These are phyloP conservation scores for Drosophila basisetae DNA, from an alignment of 2,888 invertebrate genomes.

Conservation along the genomic window DNA sequence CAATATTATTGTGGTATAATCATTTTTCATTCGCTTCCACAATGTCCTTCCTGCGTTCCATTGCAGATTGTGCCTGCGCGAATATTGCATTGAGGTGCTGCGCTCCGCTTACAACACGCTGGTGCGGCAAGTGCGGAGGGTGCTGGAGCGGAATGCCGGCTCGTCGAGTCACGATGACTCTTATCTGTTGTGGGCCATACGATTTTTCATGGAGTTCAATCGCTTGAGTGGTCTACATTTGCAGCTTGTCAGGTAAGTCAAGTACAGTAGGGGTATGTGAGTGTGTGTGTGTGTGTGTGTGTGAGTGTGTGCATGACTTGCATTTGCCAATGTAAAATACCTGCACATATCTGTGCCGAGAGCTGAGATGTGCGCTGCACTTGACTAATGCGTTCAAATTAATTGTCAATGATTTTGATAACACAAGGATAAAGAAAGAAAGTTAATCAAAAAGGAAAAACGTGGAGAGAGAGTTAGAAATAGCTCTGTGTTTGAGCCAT, in stretches of 20 bases:
- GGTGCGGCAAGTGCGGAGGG: constrained; percentile 94
- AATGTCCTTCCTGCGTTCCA: constrained; percentile 21
- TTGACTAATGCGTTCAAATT: constrained; percentile 67
- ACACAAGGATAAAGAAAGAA: not conserved
- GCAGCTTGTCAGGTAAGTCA: constrained; percentile 92
- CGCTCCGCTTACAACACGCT: constrained; percentile 96
- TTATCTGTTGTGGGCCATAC: constrained; percentile 96
- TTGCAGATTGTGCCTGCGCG: constrained; percentile 93
- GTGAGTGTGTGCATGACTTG: constrained; percentile 29
- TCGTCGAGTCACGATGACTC: constrained; percentile 95
- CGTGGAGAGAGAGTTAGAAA: not conserved
- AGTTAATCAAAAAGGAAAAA: not conserved
- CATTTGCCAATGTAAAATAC: constrained; percentile 61
- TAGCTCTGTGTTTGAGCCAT: not conserved
- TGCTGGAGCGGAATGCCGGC: constrained; percentile 88
- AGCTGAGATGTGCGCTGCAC: constrained; percentile 29
- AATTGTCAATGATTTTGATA: constrained; percentile 64
- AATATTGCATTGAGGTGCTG: constrained; percentile 97
- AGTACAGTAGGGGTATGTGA: constrained; percentile 21
- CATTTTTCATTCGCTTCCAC: constrained; percentile 65
- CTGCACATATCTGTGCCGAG: constrained; percentile 22
- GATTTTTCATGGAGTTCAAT: constrained; percentile 99
- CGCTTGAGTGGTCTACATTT: constrained; percentile 94
- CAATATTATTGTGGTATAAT: constrained; percentile 79
- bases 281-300: constrained; percentile 6